Conservation (phyloP, 1,140 invertebrate genomes). For the Agrypnia vestita region DNA sequence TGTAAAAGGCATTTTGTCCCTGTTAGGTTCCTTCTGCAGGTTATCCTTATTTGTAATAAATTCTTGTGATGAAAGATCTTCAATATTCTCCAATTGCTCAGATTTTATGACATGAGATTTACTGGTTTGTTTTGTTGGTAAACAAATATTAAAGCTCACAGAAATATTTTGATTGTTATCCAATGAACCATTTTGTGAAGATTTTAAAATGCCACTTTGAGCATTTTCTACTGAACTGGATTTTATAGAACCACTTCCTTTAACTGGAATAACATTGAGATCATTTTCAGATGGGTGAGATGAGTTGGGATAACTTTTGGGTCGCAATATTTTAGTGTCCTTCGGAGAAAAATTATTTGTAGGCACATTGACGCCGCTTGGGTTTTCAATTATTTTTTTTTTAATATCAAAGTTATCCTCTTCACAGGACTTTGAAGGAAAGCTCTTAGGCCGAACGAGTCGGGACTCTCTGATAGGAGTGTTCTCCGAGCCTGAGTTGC, state of each 20-base stretch:
- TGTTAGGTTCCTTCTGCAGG: too few species aligned
- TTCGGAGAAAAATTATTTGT: constrained; percentile 59
- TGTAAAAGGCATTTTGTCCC: too few species aligned
- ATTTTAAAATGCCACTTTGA: not conserved
- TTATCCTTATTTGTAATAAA: too few species aligned
- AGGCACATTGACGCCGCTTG: not conserved
- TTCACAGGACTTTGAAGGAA: constrained; percentile 68
- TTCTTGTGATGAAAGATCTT: too few species aligned
- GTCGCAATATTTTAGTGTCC: constrained; percentile 76
- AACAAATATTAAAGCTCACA: constrained; percentile 71
- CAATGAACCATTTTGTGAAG: constrained; percentile 20
- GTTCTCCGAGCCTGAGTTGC: not conserved
- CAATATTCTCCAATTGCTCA: too few species aligned
- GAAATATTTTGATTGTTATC: constrained; percentile 67
- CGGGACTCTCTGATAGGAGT: constrained; percentile 64
- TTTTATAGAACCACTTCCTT: not conserved
- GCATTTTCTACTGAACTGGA: not conserved
- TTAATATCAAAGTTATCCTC: constrained; percentile 57
- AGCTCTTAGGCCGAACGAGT: constrained; percentile 69
- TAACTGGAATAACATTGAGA: constrained; percentile 59
- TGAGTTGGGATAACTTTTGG: constrained; percentile 75
- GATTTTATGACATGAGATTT: not conserved
- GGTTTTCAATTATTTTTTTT: not conserved
- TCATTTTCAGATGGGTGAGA: constrained; percentile 68
- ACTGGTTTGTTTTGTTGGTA: constrained; percentile 66